Base-by-base conservation (phyloP, 2,113 vertebrate species). In the Falcunculus frontatus region DNA sequence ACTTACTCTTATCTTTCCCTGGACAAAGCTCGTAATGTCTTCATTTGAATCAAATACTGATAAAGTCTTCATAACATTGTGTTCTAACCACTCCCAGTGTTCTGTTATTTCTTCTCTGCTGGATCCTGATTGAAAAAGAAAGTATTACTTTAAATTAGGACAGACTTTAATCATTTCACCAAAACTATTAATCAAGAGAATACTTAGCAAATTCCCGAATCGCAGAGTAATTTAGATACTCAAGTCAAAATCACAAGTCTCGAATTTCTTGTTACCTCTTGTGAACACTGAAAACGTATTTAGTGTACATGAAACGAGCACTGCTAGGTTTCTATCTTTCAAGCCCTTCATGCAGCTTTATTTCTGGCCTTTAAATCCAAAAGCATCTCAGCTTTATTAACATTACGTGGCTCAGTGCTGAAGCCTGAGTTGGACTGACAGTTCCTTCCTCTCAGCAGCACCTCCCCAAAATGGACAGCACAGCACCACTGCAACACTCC, bases 21-120 rank as follows among this genome's bases (percentile, higher is more conserved):
- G 99, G 55, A 99, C 99, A 97, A 99, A 99, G 96, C 99, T 99
- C 8, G 99, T 99, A 97, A 99, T 99, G 98, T 99, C 99, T 97
- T 99, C 99, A 42, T 98, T 99, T 87, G 99, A 99, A 97, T 99
- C 99, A 91, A 99, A 99, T 20, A 99, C 99, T 56, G 98, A 98
- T 65, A 99, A 98, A 11, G 99, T 99, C 95, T 98, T 99, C 99
- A 99, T 99, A 92, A 99, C 98, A 96, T 99, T 99, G 93, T 98
- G 97, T 96, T 99, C 99, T 93, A 99, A 97, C 99, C 99, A 99
- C 27, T 99, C 98, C 99, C 99, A 99, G 78, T 99, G 99, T 93
- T 99, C 98, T 55, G 96, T 97, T 93, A 99, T 99, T 97, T 99
- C 99, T 95, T 99, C 99, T 97, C 98, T 98, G 96, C 97, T 99